Conservation (phyloP, 2,113 vertebrate genomes). For the Erythrocercus mccallii region DNA sequence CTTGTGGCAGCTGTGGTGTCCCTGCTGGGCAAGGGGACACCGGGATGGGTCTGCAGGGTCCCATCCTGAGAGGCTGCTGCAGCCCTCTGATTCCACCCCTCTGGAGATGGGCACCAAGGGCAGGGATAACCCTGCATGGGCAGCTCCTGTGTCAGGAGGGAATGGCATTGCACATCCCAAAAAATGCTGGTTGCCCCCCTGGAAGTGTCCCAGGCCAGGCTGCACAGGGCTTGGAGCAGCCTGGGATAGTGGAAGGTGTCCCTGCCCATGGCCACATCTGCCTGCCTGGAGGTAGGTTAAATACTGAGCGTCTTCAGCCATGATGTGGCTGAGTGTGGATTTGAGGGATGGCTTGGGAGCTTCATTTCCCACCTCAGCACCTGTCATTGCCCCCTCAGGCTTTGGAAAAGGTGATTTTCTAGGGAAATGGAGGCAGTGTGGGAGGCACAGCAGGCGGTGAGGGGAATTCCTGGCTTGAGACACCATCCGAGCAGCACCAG, state of each 20-base stretch:
- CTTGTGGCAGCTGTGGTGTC: neutral
- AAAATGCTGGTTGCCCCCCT: neutral
- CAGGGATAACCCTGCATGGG: neutral
- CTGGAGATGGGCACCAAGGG: neutral
- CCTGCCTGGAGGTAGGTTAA: rapidly evolving
- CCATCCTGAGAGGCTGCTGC: neutral
- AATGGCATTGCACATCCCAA: neutral
- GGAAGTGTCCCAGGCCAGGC: neutral
- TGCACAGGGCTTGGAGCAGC: neutral
- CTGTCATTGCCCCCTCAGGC: neutral
- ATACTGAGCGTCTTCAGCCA: rapidly evolving
- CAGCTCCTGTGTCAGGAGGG: neutral
- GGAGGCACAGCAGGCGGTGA: rapidly evolving
- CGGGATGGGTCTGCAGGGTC: neutral
- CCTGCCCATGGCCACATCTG: neutral
- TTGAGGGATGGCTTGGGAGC: neutral
- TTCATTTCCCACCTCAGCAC: neutral
- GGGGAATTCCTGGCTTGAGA: neutral
- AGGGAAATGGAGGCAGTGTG: neutral
- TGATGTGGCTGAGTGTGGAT: neutral
- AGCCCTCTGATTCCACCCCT: neutral
- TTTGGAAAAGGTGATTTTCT: neutral
- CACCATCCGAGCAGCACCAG: rapidly evolving
- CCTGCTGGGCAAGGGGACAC: neutral
- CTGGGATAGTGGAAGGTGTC: neutral